These are phyloP conservation scores for Drosophila guanche DNA, from an alignment of 1,140 invertebrate species.

Conservation along the genomic window DNA sequence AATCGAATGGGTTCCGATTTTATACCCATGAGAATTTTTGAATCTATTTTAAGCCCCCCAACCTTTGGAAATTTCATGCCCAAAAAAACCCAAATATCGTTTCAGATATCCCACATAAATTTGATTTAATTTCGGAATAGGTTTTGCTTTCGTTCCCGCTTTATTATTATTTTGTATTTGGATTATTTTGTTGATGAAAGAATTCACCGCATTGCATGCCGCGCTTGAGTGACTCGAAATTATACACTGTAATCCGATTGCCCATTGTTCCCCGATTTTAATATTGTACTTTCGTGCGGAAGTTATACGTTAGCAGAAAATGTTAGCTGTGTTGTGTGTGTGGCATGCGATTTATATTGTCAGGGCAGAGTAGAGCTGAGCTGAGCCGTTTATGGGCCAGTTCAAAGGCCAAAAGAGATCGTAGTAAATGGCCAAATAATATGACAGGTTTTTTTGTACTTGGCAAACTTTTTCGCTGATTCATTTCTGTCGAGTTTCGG, in stretches of 20 bases:
- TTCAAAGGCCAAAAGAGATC: slow-evolving; percentile 34
- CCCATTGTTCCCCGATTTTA: slow-evolving; percentile 37
- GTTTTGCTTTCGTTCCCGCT: slow-evolving; percentile 22
- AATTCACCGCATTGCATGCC: slow-evolving; percentile 58
- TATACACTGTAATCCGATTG: slow-evolving; percentile 44
- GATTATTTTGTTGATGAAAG: slow-evolving; percentile 16
- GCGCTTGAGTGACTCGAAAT: slow-evolving; percentile 56
- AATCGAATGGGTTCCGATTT: no score
- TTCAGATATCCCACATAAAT: slow-evolving; percentile 3
- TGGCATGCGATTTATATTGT: slow-evolving; percentile 41
- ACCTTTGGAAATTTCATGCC: no score
- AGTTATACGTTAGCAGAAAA: slow-evolving; percentile 55
- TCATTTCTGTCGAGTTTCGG: slow-evolving; percentile 11
- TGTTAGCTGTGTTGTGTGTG: slow-evolving; percentile 34
- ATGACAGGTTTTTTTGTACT: slow-evolving; percentile 16
- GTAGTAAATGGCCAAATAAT: slow-evolving; percentile 11
- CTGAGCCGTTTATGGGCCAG: slow-evolving; percentile 22
- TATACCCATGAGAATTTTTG: no score
- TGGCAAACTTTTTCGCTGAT: slow-evolving; percentile 23
- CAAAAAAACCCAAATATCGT: no score
- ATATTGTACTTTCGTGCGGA: slow-evolving; percentile 43
- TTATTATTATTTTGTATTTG: slow-evolving; percentile 18
- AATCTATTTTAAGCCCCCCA: no score
- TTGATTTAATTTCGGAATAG: slow-evolving; percentile 3
- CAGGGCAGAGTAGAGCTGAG: slow-evolving; percentile 17